Evolutionary conservation across 2,113 vertebrate genomes (phyloP), one percentile per base, ranked within the genome.

Genomic region (Orcinus orca): DNA sequence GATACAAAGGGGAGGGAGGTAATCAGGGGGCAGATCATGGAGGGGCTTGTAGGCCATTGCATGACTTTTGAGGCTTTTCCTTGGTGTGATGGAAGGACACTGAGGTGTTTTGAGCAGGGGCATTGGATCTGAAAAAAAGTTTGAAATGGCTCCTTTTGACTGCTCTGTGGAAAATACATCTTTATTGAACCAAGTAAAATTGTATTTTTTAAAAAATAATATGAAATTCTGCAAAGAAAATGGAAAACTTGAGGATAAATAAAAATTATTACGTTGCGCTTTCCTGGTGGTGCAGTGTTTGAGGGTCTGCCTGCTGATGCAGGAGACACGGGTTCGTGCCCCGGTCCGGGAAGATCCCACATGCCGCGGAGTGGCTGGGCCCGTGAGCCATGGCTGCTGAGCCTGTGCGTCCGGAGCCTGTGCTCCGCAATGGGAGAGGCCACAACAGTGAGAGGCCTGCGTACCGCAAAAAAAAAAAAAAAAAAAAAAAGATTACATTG

Each of bases 141-240:
- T 60, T 83, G 67, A 96, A 60, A 81, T 68, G 50, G 41, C 20
- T 83, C 60, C 8, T 36, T 63, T 93, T 79, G 31, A 8, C 31
- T 67, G 55, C 18, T 85, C n/a, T 65, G 36, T 25, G 15, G 41
- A 77, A 92, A 70, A 77, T 44, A 60, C 3, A 88, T 83, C 67
- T 68, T 86, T 36, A 91, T 10, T 88, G 77, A 82, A 77, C 11
- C 47, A 94, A 94, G n/a, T 25, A 38, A 62, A 83, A 29, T 62
- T 94, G 17, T 77, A 70, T 68, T 81, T 96, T 62, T n/a, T 95
- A 31, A 18, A 82, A 29, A 92, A 70, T 90, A 73, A 70, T 82
- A 9, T 73, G 26, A 87, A 83, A 9, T 77, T 23, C 23, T 83
- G 4, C 20, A 83, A 87, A 83, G 8, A 47, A 81, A 81, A 81